Base-by-base conservation (phyloP, 1,140 invertebrate genomes). In the Maniola jurtina region DNA sequence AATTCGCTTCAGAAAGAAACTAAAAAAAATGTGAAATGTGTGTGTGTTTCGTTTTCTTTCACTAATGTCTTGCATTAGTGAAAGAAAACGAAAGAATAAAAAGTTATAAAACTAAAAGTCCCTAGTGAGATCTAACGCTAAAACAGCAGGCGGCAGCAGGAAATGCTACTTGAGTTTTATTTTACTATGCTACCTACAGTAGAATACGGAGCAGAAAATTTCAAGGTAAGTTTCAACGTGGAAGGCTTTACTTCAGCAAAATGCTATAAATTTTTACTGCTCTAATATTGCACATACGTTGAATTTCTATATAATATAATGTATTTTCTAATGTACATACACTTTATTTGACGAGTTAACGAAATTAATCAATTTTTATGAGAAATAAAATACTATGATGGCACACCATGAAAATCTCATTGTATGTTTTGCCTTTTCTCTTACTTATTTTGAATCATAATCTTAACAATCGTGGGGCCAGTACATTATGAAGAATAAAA, bases 141-240 rank as follows among this genome's bases (percentile, higher is more conserved):
- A 15, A 50, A 50, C n/a, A 47, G 54, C 38, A 64, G 38, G 54
- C 52, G n/a, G 59, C 56, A 33, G 42, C 16, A 40, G 63, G 63
- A 65, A 65, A 59, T 59, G 15, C 63, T 40, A 50, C 56, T 59
- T 59, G 42, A 35, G 42, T 65, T 65, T 65, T 59, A 65, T 42
- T 55, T 61, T 45, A 64, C 61, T 63, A 42, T 60, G 45, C 38
- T 63, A 63, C 61, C 14, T 52, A 52, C 48, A 25, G 61, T 55
- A 50, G 60, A 50, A 36, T 60, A 61, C 16, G 45, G 35, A 36
- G 47, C 47, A n/a, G 40, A 63, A 58, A 25, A 48, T 57, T 64
- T 64, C 40, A 56, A 57, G 34, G 14, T 58, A 50, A 59, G 59
- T 48, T 65, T 38, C 42, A 40, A 64, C 45, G 15, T 58, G 55